Evolutionary conservation across 2,888 invertebrate species (phyloP).

Genomic region (Morpho achilles): DNA sequence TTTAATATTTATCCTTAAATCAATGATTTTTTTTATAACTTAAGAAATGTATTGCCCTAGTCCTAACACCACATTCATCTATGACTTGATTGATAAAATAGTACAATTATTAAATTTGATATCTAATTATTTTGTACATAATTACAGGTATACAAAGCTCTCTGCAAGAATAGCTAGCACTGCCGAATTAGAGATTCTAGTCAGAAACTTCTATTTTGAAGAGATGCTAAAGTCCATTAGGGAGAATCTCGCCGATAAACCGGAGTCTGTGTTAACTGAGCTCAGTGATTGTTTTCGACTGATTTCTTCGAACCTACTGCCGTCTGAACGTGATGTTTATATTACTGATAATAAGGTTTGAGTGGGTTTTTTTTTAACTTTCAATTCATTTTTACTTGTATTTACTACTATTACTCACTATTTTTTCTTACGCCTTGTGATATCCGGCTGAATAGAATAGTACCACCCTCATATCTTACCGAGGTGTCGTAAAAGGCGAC

Average conservation of each 20-base stretch:
- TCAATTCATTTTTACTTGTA: not conserved
- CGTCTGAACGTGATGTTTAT: conserved; percentile 74
- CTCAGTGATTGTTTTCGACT: conserved; percentile 79
- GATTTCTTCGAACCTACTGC: conserved; percentile 72
- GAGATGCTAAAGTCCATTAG: conserved; percentile 87
- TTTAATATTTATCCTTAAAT: too few relatives aligned
- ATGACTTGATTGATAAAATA: too few relatives aligned
- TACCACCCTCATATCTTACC: too few relatives aligned
- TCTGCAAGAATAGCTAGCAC: conserved; percentile 90
- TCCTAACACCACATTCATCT: too few relatives aligned
- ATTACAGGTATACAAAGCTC: conserved; percentile 83
- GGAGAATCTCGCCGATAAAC: conserved; percentile 59
- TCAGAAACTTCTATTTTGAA: conserved; percentile 88
- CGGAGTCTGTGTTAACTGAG: conserved; percentile 72
- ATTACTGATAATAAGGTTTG: conserved; percentile 58
- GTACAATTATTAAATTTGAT: too few relatives aligned
- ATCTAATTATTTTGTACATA: too few relatives aligned
- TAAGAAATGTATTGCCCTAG: too few relatives aligned
- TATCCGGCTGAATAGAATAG: too few relatives aligned
- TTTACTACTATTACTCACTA: too few relatives aligned
- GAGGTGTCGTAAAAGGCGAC: too few relatives aligned
- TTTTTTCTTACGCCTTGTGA: too few relatives aligned
- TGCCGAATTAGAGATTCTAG: conserved; percentile 84
- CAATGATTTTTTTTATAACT: too few relatives aligned
- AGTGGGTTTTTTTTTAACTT: not conserved